Evolutionary conservation across 2,888 invertebrate species (phyloP), one percentile per base, ranked within the genome.

Genomic region (Microchrysa polita): DNA sequence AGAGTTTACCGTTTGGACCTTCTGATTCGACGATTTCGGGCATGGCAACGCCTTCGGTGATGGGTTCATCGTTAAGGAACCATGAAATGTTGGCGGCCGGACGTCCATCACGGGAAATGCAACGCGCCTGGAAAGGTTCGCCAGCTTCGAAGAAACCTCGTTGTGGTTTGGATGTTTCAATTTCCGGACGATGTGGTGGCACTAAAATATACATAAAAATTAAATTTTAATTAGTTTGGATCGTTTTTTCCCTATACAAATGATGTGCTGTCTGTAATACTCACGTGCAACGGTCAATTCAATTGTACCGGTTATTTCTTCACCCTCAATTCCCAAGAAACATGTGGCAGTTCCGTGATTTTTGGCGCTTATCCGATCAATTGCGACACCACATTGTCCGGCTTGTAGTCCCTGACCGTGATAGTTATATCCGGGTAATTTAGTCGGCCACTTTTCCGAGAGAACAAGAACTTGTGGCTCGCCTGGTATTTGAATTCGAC

Each of bases 31-130:
- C 16, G 18, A 88, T 81, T 22, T 87, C 85, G 0, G 89, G 87
- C 79, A 87, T 85, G 78, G 88, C 87, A 0, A 90, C 82, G 0
- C 89, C 90, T 7, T 87, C 86, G 1, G 87, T 84, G 23, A 93
- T 85, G 0, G 87, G 88, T 75, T 90, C 88, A 57, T 91, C 88
- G 78, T 90, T 91, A 60, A 93, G 82, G 79, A 86, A 90, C 89
- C 93, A 92, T n/a, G 88, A 87, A 77, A 94, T 90, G 79, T 90
- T 92, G 0, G 93, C 92, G 0, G 90, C 90, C 0, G 94, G 94
- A 79, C 93, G 86, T 4, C 92, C 93, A 75, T 90, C 88, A 67
- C 88, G 86, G 0, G 92, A 91, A 52, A 88, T 83, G 82, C 94
- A 94, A 75, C 88, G 88, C 0, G 92, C 92, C 78, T 84, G 84